Percentiles rank a stretch among this genome's conserved stretches.
These are phyloP conservation scores for Monochamus alternatus DNA, from an alignment of 2,888 invertebrate genomes.

Conservation along the genomic window DNA sequence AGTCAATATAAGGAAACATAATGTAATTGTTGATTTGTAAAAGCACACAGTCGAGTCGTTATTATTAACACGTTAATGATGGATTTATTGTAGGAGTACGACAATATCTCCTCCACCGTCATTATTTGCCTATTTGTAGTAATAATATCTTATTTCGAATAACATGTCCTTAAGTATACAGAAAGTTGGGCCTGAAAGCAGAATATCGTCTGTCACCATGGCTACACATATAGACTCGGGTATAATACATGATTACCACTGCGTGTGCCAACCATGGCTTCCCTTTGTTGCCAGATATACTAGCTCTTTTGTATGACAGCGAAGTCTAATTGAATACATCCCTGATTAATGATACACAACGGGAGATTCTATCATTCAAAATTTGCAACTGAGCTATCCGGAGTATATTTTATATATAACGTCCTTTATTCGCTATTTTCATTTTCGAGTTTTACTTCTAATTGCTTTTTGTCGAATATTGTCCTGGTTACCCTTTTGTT, in stretches of 20 bases:
- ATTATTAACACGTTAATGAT: no score
- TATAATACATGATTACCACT: constrained; percentile 53
- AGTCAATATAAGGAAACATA: no score
- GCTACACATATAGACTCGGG: constrained; percentile 43
- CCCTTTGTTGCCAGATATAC: constrained; percentile 54
- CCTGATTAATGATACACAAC: constrained; percentile 43
- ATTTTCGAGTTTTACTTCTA: constrained; percentile 12
- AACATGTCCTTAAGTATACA: constrained; percentile 30
- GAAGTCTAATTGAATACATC: constrained; percentile 44
- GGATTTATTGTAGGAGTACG: no score
- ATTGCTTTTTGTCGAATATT: not conserved
- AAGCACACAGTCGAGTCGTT: not conserved
- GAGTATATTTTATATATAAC: constrained; percentile 13
- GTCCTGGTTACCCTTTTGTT: not conserved
- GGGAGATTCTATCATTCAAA: constrained; percentile 25
- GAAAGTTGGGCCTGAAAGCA: constrained; percentile 16
- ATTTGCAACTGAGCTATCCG: constrained; percentile 12
- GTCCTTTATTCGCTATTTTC: not conserved
- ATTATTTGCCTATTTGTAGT: not conserved
- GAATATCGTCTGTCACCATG: constrained; percentile 44
- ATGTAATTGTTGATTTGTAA: not conserved
- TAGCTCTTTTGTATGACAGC: constrained; percentile 49
- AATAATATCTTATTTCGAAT: constrained; percentile 37
- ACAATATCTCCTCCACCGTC: not conserved
- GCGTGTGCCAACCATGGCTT: constrained; percentile 52